Evolutionary conservation across 1,140 invertebrate species (phyloP), one percentile per base, ranked within the genome.

Genomic region (Neoseiulus cucumeris): DNA sequence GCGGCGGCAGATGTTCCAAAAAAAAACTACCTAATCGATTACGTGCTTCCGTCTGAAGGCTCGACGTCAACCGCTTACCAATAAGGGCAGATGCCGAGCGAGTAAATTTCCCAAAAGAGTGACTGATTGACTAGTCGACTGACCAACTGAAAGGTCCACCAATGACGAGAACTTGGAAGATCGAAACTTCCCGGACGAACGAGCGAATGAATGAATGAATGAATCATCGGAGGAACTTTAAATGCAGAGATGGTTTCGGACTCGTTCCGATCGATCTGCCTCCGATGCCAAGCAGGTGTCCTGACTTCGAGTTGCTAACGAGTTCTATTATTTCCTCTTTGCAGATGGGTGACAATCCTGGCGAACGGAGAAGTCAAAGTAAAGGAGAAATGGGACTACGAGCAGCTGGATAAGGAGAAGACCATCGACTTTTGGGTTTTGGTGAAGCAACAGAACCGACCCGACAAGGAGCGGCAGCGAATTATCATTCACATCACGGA

Each of bases 301-400:
- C n/a, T n/a, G 33, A 39, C 33, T 39, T 39, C 33, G 33, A 4
- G 33, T 39, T 9, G 33, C 14, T 4, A 47, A 22, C 6, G 33
- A 14, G 22, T 59, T 20, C 1, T 59, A 20, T 59, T 20, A 17
- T 59, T 59, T 25, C 33, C 22, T 25, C 51, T 2, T 59, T 59
- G 14, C 51, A 59, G 69, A 28, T 94, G 90, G 90, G 89, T 94
- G 28, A 89, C 86, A 14, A 89, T 94, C 42, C 88, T 89, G 74
- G 81, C 85, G 7, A 91, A 87, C 76, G 90, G 90, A 66, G 87
- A 88, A 30, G 89, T 94, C 67, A 83, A 85, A 71, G 89, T 94
- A 42, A 91, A 91, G 77, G 89, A 91, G 81, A 91, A 91, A 80
- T 94, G 90, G 90, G 89, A 94, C 79, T 94, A 90, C 75, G 91